These are phyloP conservation scores for Hippopotamus amphibius DNA, from an alignment of 2,113 vertebrate genomes.

Conservation along the genomic window DNA sequence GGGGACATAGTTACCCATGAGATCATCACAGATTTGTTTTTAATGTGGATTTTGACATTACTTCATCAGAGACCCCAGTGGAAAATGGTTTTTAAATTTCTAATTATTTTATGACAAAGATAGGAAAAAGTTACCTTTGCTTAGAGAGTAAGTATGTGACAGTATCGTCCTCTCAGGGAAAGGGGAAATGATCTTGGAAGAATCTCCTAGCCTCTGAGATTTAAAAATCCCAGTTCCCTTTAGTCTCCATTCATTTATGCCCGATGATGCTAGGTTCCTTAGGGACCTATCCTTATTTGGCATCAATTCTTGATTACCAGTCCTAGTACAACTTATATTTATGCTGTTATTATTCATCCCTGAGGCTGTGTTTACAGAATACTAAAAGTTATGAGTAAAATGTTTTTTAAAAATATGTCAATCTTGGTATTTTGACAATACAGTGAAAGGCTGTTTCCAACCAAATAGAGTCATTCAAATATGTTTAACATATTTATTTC, in stretches of 20 bases:
- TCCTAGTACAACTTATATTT: neutral
- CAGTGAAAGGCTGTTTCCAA: conserved; percentile 41
- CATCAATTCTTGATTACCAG: neutral
- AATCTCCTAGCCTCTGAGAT: neutral
- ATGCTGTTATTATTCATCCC: neutral
- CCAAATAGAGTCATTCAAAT: neutral
- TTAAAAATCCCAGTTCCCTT: neutral
- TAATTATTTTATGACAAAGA: neutral
- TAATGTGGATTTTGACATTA: neutral
- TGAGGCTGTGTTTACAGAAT: conserved; percentile 31
- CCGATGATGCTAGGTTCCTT: neutral
- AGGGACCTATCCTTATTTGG: neutral
- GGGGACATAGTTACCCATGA: neutral
- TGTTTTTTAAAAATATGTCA: neutral
- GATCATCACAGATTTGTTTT: neutral
- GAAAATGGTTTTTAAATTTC: neutral
- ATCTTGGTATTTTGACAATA: conserved; percentile 49
- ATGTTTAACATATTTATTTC: neutral
- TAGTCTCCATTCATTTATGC: neutral
- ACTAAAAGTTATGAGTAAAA: neutral
- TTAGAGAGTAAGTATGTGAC: neutral
- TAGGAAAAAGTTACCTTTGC: neutral
- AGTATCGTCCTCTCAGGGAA: neutral
- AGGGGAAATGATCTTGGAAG: neutral
- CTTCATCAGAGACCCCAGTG: neutral